A percentile compares a stretch with the other conserved stretches of the same genome.
Conservation (phyloP, 2,797 vertebrate species). For the Trachurus trachurus region DNA sequence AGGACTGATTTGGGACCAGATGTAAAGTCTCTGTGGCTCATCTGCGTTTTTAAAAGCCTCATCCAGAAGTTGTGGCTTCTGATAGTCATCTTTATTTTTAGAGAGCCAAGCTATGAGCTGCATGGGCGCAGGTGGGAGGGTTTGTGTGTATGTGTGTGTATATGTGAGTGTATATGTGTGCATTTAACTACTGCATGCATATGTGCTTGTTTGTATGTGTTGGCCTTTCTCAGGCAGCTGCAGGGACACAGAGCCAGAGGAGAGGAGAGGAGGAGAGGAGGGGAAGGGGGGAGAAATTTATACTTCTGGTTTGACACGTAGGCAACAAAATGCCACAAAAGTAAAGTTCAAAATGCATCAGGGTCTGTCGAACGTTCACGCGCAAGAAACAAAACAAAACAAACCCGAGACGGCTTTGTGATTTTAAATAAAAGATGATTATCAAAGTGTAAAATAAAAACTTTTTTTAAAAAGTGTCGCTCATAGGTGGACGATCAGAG, state of each 20-base stretch:
- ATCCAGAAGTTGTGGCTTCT: slow-evolving; percentile 70
- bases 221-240: slow-evolving; percentile 48
- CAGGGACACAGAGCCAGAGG: slow-evolving; percentile 37
- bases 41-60: slow-evolving; percentile 68
- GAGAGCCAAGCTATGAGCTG: slow-evolving; percentile 54
- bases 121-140: slow-evolving; percentile 57
- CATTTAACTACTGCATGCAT: slow-evolving; percentile 29
- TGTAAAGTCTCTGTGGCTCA: slow-evolving; percentile 71
- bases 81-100: slow-evolving; percentile 77
- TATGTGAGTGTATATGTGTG: slow-evolving; percentile 7
- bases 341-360: slow-evolving; percentile 22
- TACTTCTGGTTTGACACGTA: slow-evolving; percentile 71
- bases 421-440: not conserved
- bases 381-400: not conserved
- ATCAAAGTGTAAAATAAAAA: not conserved
- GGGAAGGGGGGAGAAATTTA: not conserved
- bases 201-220: slow-evolving; percentile 17
- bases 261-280: not conserved
- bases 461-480: not conserved
- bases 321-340: slow-evolving; percentile 45
- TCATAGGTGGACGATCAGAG: not conserved
- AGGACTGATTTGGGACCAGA: slow-evolving; percentile 72
- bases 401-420: too few species aligned
- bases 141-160: slow-evolving; percentile 6
- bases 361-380: slow-evolving; percentile 45